Conservation (phyloP, 2,888 invertebrate species). For the Diplolepis rosae region DNA sequence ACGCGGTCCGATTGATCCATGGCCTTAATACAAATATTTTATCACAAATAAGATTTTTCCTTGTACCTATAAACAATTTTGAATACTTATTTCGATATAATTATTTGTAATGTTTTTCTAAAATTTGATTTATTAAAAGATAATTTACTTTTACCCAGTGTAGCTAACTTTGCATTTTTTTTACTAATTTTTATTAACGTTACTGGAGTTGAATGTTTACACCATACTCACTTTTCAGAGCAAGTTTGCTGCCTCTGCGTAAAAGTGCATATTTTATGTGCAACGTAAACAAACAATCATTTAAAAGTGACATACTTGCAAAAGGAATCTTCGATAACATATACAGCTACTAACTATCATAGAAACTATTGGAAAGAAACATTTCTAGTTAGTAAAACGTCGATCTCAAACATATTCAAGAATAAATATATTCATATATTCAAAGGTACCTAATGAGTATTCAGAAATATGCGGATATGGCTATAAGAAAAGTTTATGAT, state of each 20-base stretch:
- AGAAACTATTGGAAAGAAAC: conserved; percentile 27
- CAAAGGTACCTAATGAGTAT: not conserved
- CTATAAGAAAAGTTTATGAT: not conserved
- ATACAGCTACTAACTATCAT: not conserved
- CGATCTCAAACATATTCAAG: conserved; percentile 12
- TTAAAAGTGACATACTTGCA: conserved; percentile 17
- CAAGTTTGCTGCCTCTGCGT: no score
- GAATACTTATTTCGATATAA: no score
- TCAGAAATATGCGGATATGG: conserved; percentile 17
- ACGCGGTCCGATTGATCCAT: no score
- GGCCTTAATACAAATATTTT: no score
- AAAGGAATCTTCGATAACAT: conserved; percentile 14
- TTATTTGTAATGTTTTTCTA: no score
- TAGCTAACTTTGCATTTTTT: conserved; percentile 17
- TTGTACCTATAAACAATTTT: no score
- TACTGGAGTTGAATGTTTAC: no score
- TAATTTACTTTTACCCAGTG: conserved; percentile 32
- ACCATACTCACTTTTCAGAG: no score
- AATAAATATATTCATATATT: conserved; percentile 24
- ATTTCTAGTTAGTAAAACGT: conserved; percentile 12
- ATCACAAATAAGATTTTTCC: no score
- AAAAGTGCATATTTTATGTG: conserved; percentile 10
- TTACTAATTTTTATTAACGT: no score
- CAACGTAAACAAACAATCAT: conserved; percentile 31
- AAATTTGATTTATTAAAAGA: no score